Percentiles rank a stretch among this genome's conserved stretches.
Evolutionary conservation across 1,140 invertebrate species (phyloP).

Genomic region (Drosophila miranda): DNA sequence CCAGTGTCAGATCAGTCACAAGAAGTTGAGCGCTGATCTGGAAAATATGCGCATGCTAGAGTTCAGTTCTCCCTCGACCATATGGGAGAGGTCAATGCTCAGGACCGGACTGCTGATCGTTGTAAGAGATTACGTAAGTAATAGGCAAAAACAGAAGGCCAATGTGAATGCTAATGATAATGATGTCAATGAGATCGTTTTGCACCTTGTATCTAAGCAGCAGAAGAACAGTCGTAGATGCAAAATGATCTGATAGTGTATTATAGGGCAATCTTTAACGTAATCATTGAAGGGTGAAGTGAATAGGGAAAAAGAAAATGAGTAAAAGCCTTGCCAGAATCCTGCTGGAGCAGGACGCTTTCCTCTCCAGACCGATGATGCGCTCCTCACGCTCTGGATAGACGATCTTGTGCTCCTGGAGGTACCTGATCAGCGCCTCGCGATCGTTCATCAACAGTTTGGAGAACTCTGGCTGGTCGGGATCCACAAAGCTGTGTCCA

Average conservation of each 20-base stretch:
- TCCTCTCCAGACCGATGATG: constrained; percentile 59
- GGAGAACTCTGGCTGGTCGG: background rate
- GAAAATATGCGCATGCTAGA: background rate
- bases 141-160: constrained; percentile 29
- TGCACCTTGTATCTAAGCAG: no score
- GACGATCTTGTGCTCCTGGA: constrained; percentile 75
- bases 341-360: background rate
- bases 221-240: no score
- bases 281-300: no score
- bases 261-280: background rate
- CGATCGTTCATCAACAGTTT: constrained; percentile 35
- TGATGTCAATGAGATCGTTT: no score
- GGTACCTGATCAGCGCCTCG: constrained; percentile 47
- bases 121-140: constrained; percentile 27
- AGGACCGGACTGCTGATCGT: constrained; percentile 12
- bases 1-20: constrained; percentile 39
- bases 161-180: constrained; percentile 43
- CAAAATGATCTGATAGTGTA: no score
- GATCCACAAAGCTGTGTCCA: constrained; percentile 50
- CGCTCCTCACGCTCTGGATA: constrained; percentile 83
- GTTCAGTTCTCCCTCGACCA: background rate
- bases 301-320: background rate
- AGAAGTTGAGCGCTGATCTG: background rate
- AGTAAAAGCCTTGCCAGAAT: background rate
- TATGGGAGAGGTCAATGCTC: constrained; percentile 27